phyloP scores from a whole-genome alignment of 2,113 vertebrate species.

The Mesitornis unicolor region DNA sequence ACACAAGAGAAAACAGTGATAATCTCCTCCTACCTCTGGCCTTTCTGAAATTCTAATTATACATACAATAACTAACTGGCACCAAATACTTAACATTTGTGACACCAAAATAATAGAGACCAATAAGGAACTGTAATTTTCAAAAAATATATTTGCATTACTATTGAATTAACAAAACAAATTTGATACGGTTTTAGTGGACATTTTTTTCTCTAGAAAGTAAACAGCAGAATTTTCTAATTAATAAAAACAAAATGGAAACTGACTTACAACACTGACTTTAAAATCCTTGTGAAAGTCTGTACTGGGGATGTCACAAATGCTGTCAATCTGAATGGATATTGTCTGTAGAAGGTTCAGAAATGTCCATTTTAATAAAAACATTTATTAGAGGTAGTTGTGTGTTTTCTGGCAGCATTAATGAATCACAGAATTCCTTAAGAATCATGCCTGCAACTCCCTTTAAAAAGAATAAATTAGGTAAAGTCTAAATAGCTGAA shows the following conservation, averaged over 20 bases:
- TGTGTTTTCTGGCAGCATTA: neutral
- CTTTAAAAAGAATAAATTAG: neutral
- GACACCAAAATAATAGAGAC: slow-evolving; percentile 31
- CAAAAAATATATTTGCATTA: neutral
- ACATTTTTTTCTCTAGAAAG: neutral
- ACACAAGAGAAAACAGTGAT: neutral
- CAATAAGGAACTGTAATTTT: neutral
- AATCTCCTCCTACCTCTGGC: neutral
- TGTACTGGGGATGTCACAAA: slow-evolving; percentile 62
- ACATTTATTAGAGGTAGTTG: neutral
- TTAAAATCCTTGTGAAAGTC: slow-evolving; percentile 57
- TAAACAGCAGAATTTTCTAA: slow-evolving; percentile 11
- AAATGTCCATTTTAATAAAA: slow-evolving; percentile 55
- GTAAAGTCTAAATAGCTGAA: neutral
- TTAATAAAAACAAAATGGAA: slow-evolving; percentile 32
- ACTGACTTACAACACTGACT: slow-evolving; percentile 40
- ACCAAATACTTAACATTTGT: slow-evolving; percentile 49
- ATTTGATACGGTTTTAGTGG: neutral
- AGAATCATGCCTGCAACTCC: neutral
- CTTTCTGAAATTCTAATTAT: slow-evolving; percentile 14
- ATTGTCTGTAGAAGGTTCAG: slow-evolving; percentile 50
- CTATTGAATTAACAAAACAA: neutral
- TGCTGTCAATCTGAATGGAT: slow-evolving; percentile 47
- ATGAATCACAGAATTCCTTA: neutral
- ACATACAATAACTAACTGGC: neutral